These are phyloP conservation scores for Eriosoma lanigerum DNA, from an alignment of 1,140 invertebrate species.

Conservation along the genomic window DNA sequence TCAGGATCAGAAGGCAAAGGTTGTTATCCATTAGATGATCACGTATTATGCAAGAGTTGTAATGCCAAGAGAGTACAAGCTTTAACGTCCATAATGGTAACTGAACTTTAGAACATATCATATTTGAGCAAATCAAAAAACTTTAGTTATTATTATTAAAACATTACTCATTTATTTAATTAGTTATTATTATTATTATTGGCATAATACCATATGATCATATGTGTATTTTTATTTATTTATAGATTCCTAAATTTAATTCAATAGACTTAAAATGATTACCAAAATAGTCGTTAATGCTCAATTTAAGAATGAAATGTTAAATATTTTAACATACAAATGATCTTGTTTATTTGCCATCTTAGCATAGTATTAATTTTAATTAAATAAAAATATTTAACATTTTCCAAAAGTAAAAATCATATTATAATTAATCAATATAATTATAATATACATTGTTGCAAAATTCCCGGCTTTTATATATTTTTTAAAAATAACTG, in stretches of 20 bases:
- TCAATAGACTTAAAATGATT: background rate
- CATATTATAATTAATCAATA: too few relatives aligned
- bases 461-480: too few relatives aligned
- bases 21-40: constrained; percentile 96
- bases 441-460: too few relatives aligned
- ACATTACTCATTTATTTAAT: background rate
- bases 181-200: background rate
- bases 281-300: too few relatives aligned
- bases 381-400: too few relatives aligned
- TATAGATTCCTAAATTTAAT: constrained; percentile 2
- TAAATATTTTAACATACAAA: background rate
- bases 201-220: background rate
- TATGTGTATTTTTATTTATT: background rate
- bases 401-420: too few relatives aligned
- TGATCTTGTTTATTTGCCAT: background rate
- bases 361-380: too few relatives aligned
- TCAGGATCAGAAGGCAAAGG: constrained; percentile 92
- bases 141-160: background rate
- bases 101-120: constrained; percentile 67
- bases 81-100: constrained; percentile 78
- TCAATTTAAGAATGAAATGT: background rate
- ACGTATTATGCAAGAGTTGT: constrained; percentile 95
- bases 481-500: too few relatives aligned
- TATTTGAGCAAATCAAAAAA: background rate
- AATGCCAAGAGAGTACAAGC: constrained; percentile 89